A percentile compares a stretch with the other conserved stretches of the same genome.
These are phyloP conservation scores for Leucozona laternaria DNA, from an alignment of 2,888 invertebrate species.

Conservation along the genomic window DNA sequence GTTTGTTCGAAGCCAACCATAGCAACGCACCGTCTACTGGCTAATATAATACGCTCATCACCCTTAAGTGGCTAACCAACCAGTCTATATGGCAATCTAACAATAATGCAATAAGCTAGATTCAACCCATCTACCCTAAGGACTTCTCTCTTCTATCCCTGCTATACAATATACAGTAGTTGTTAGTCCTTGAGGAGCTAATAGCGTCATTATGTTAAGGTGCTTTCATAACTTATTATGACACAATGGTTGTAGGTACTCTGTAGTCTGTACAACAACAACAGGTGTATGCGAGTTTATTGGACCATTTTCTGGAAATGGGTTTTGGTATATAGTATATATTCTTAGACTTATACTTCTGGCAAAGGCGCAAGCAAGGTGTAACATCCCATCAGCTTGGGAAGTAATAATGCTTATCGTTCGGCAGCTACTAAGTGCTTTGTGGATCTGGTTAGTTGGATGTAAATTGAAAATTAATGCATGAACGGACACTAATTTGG, in stretches of 20 bases:
- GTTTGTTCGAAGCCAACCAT: slow-evolving; percentile 11
- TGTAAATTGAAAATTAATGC: slow-evolving; percentile 62
- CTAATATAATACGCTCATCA: slow-evolving; percentile 50
- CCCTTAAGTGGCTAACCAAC: slow-evolving; percentile 28
- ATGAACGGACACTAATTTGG: slow-evolving; percentile 21
- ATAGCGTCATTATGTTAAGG: slow-evolving; percentile 67
- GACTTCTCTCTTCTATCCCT: not conserved
- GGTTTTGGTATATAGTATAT: slow-evolving; percentile 15
- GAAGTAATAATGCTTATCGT: slow-evolving; percentile 52
- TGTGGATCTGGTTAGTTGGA: slow-evolving; percentile 41
- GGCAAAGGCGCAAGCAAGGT: slow-evolving; percentile 11
- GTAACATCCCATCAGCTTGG: not conserved
- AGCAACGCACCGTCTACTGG: not conserved
- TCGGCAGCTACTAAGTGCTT: slow-evolving; percentile 54
- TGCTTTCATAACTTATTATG: slow-evolving; percentile 68
- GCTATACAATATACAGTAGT: not conserved
- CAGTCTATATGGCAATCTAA: slow-evolving; percentile 50
- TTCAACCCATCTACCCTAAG: slow-evolving; percentile 47
- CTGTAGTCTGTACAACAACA: slow-evolving; percentile 21
- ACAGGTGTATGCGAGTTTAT: slow-evolving; percentile 67
- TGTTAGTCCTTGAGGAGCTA: slow-evolving; percentile 44
- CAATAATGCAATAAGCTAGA: slow-evolving; percentile 70
- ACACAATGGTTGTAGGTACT: slow-evolving; percentile 45
- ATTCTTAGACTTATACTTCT: slow-evolving; percentile 2
- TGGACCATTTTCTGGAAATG: slow-evolving; percentile 63